Percentiles rank a stretch among this genome's conserved stretches.
These are phyloP conservation scores for Takifugu ocellatus DNA, from an alignment of 2,797 vertebrate genomes.

Conservation along the genomic window DNA sequence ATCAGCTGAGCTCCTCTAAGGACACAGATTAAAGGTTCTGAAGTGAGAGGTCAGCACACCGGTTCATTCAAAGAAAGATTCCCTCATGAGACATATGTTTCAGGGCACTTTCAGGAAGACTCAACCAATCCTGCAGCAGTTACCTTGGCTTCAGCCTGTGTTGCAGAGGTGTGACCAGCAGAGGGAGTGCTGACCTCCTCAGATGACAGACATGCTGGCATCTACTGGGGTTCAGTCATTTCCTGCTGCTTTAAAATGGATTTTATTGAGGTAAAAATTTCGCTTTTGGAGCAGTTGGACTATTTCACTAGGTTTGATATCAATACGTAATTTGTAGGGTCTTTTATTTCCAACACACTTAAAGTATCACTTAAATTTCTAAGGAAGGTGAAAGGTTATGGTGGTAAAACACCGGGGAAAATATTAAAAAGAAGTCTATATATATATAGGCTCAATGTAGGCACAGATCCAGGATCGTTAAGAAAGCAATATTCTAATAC, in stretches of 20 bases:
- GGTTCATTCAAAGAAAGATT: too few species aligned
- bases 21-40: too few species aligned
- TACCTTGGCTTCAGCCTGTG: conserved; percentile 8
- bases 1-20: too few species aligned
- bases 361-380: conserved; percentile 41
- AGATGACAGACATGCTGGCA: conserved; percentile 15
- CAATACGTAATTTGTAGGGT: conserved; percentile 7
- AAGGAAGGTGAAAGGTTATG: conserved; percentile 44
- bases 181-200: conserved; percentile 48
- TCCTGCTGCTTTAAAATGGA: background rate
- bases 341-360: conserved; percentile 29
- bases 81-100: too few species aligned
- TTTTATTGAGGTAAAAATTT: conserved; percentile 2
- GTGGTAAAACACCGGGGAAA: conserved; percentile 14
- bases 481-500: conserved; percentile 1
- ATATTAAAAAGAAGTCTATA: too few species aligned
- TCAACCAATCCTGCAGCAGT: background rate
- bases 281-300: conserved; percentile 3
- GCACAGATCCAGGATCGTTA: conserved; percentile 22
- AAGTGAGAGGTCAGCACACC: too few species aligned
- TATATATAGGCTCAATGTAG: too few species aligned
- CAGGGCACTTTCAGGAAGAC: background rate
- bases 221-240: conserved; percentile 3
- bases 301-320: conserved; percentile 11
- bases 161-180: conserved; percentile 44